Base-by-base conservation (phyloP, 1,140 invertebrate genomes). In the Ceratina japonica region DNA sequence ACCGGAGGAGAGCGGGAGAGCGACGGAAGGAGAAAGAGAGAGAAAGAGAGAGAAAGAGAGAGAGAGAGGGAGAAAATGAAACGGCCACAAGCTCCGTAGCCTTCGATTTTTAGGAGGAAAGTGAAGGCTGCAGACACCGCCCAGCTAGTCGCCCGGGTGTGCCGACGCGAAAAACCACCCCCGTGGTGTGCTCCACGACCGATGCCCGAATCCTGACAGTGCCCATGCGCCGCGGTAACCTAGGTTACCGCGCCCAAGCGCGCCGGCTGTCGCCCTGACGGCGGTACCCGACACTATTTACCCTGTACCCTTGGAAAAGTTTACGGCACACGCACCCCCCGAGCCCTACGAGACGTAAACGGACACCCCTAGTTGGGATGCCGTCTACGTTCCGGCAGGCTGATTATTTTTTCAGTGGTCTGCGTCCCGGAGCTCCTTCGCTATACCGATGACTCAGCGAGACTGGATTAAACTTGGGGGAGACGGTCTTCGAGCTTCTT, bases 111-210 rank as follows among this genome's bases (percentile, higher is more conserved):
- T 81, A 74, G 78, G 69, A 85, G 80, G 79, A 85, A 86, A 86
- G 85, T 83, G 83, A 87, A 77, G 84, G 81, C 79, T 80, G 79
- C 89, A 89, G 91, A 91, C 91, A 91, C 90, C 91, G 91, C 91
- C 91, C 91, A 91, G 89, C 89, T 87, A 89, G 82, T 84, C 79
- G 87, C 87, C 89, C 89, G 90, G 90, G 88, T 90, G 86, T 89
- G 86, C 85, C 87, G 82, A 89, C 86, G 80, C 83, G 85, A 89
- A 90, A 90, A 88, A 86, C 86, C 88, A 90, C 83, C 87, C 87
- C 87, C 86, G 84, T 86, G 86, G 72, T 87, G 75, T 77, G 86
- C 79, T 83, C 81, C 79, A 65, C 82, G 79, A 83, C 81, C 83
- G 83, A 86, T 89, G 81, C 37, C 83, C 84, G 84, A 87, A 75